phyloP scores from a whole-genome alignment of 92 coral and sea anemone species.

The Siderastrea siderea region DNA sequence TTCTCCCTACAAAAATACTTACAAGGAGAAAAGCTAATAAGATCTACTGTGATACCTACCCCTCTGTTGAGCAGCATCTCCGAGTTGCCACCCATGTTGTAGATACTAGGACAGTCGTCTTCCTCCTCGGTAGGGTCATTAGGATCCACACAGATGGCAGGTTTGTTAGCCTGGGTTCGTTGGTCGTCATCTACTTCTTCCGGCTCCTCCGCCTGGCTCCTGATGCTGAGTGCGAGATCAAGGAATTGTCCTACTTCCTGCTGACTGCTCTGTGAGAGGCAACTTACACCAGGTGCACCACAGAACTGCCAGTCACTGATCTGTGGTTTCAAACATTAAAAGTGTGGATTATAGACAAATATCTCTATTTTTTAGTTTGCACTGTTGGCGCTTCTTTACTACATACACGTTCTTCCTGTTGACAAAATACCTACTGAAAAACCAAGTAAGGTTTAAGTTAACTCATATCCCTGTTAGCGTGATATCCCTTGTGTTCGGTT shows the following conservation, averaged over 20 bases:
- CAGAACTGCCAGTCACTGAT: slow-evolving; percentile 52
- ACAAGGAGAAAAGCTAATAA: no score
- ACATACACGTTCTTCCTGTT: no score
- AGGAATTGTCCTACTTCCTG: slow-evolving; percentile 29
- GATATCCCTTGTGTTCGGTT: no score
- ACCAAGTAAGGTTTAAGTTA: no score
- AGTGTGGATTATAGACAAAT: neutral
- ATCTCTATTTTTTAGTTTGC: no score
- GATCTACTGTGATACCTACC: neutral
- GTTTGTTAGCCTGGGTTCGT: neutral
- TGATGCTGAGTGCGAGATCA: slow-evolving; percentile 28
- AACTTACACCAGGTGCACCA: neutral
- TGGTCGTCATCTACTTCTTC: slow-evolving; percentile 22
- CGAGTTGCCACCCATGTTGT: slow-evolving; percentile 37
- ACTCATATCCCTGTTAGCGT: no score
- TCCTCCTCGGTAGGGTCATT: slow-evolving; percentile 23
- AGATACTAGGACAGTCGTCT: slow-evolving; percentile 28
- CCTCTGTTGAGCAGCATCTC: slow-evolving; percentile 43
- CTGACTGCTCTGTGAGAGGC: neutral
- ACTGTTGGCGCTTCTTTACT: no score
- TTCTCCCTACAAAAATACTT: no score
- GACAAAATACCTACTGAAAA: no score
- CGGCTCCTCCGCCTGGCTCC: slow-evolving; percentile 33
- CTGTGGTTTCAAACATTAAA: neutral
- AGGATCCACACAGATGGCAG: slow-evolving; percentile 18